A percentile compares a stretch with the other conserved stretches of the same genome.
These are phyloP conservation scores for Cavia aperea DNA, from an alignment of 2,113 vertebrate genomes.

Conservation along the genomic window DNA sequence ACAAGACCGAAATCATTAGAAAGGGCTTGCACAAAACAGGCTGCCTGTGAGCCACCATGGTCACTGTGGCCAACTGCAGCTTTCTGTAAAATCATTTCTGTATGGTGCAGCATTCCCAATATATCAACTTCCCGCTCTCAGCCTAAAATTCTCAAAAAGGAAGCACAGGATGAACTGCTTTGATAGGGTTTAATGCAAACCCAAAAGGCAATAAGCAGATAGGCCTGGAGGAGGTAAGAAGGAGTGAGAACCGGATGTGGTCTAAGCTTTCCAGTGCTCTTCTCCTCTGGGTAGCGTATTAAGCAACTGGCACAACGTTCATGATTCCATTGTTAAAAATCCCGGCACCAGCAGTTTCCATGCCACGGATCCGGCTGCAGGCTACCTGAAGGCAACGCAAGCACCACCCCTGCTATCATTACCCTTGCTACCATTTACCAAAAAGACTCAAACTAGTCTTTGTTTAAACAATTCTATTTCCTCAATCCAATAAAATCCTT, in stretches of 20 bases:
- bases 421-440: neutral
- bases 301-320: neutral
- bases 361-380: neutral
- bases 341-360: neutral
- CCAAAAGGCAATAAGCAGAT: neutral
- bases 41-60: neutral
- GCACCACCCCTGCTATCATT: neutral
- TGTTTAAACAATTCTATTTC: neutral
- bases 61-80: neutral
- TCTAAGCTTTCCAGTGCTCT: neutral
- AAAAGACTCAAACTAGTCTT: neutral
- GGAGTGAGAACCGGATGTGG: neutral
- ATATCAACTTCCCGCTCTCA: neutral
- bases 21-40: neutral
- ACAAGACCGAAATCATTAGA: neutral
- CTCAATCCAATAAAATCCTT: neutral
- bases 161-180: neutral
- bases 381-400: neutral
- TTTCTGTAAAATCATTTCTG: neutral
- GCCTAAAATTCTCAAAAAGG: neutral
- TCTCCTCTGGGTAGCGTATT: neutral
- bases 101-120: neutral
- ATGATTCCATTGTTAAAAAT: neutral
- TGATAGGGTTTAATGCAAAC: neutral
- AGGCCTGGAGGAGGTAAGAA: rapidly evolving